Base-by-base conservation (phyloP, 2,797 vertebrate species). In the Dromococcyx pavoninus region DNA sequence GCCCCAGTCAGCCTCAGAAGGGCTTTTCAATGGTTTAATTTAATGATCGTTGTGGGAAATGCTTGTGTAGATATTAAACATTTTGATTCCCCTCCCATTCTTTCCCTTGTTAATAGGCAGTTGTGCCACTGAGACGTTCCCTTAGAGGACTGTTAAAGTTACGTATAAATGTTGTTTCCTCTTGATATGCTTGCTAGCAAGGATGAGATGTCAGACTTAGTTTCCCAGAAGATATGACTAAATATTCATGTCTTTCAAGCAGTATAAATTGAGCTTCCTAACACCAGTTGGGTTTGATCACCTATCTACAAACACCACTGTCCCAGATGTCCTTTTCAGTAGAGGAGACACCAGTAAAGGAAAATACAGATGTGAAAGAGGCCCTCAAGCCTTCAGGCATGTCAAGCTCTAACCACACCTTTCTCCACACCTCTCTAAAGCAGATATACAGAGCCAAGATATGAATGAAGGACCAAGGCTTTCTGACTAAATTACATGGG, bases 31-130 rank as follows among this genome's bases (percentile, higher is more conserved):
- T 64, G 53, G 60, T 81, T 95, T 91, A 70, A 73, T 91, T 89
- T 96, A 93, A 85, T 87, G 80, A 51, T 62, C 21, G 1, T 7
- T 58, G 35, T 74, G 83, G 93, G 89, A 94, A 93, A 67, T 48
- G 32, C 10, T 69, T 53, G 71, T 65, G 65, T 88, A 81, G 93
- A 65, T 82, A 56, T 86, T 76, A 76, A 85, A 11, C 4, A 35
- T 74, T 91, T 89, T 75, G 67, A 87, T 79, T 93, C 64, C 50
- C 21, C 58, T 83, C 69, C 89, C 56, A 46, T 94, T 94, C 93
- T 93, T 85, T 92, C 86, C 76, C 66, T 57, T 77, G 88, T 82
- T 95, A 85, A 65, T 93, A 82, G 66, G 77, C 81, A 46, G 67
- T 73, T 92, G 41, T 86, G 64, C 94, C 94, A 90, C 67, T 37